Evolutionary conservation across 2,113 vertebrate species (phyloP), one percentile per base, ranked within the genome.

Genomic region (Odontesthes bonariensis): DNA sequence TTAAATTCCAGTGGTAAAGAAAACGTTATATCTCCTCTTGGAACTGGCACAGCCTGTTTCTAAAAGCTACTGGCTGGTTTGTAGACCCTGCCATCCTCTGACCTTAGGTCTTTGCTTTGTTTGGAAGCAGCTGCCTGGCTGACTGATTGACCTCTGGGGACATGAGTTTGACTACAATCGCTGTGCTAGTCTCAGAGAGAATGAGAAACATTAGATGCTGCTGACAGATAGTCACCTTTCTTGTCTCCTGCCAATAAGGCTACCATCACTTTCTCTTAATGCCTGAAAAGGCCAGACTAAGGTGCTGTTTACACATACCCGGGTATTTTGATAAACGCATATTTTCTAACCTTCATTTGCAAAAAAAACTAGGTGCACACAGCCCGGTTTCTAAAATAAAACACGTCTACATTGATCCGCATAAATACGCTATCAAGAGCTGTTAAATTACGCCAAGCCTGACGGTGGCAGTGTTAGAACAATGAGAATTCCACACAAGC

Each of bases 201-300:
- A 64, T 71, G 77, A 82, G 38, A 82, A 82, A 83, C 84, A 64
- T 75, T 64, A 66, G 69, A 81, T 78, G 79, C 65, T 52, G 84
- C 74, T 85, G 87, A 90, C 85, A 88, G 87, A 83, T 71, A 79
- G 88, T 86, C 81, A 69, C 82, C 82, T 87, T 75, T 83, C 78
- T 59, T 69, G 83, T 88, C 82, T 83, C 59, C 82, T 40, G 79
- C 17, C 40, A 82, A 86, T 74, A 70, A 82, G 69, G 84, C 32
- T 60, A 74, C 54, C 10, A 78, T 67, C 69, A 82, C 73, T 82
- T 87, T 89, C 78, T 67, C 80, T 56, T 53, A 38, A 38, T 70
- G 64, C 63, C 72, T 54, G 35, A 67, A 47, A 77, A 65, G 64
- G 51, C 13, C 53, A n/a, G 19, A 19, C 5, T 10, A 27, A n/a